phyloP scores from a whole-genome alignment of 2,888 invertebrate genomes.

The Tryphoninae sp. region DNA sequence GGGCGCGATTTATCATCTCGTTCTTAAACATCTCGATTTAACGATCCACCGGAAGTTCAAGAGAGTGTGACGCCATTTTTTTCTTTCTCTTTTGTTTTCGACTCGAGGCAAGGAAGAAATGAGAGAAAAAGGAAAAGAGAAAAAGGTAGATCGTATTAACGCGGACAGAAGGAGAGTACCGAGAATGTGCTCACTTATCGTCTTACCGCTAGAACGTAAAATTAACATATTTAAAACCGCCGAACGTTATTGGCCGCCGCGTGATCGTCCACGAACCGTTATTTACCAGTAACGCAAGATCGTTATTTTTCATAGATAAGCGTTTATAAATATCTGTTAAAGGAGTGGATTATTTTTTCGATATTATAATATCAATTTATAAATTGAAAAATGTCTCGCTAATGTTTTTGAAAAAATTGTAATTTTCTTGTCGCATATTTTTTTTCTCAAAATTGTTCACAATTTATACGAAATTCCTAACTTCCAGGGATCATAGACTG shows the following conservation, averaged over 20 bases:
- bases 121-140: neutral
- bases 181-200: constrained; percentile 24
- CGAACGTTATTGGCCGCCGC: constrained; percentile 33
- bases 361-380: too few species aligned
- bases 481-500: too few species aligned
- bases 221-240: constrained; percentile 50
- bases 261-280: constrained; percentile 43
- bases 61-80: constrained; percentile 37
- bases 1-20: constrained; percentile 15
- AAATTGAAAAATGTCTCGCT: too few species aligned
- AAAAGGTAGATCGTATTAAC: neutral
- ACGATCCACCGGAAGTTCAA: constrained; percentile 48
- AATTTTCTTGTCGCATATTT: too few species aligned
- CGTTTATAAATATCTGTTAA: neutral
- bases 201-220: constrained; percentile 52
- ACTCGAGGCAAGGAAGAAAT: neutral
- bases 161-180: neutral
- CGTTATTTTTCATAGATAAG: constrained; percentile 42
- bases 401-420: too few species aligned
- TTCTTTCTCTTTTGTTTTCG: neutral
- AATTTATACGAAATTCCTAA: too few species aligned
- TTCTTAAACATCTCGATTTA: constrained; percentile 31
- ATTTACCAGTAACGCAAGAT: constrained; percentile 30
- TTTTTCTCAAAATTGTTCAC: too few species aligned
- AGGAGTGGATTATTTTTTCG: too few species aligned